Percentiles rank a stretch among this genome's conserved stretches.
Conservation (phyloP, 2,888 invertebrate species). For the Drosophila cyrtoloma region DNA sequence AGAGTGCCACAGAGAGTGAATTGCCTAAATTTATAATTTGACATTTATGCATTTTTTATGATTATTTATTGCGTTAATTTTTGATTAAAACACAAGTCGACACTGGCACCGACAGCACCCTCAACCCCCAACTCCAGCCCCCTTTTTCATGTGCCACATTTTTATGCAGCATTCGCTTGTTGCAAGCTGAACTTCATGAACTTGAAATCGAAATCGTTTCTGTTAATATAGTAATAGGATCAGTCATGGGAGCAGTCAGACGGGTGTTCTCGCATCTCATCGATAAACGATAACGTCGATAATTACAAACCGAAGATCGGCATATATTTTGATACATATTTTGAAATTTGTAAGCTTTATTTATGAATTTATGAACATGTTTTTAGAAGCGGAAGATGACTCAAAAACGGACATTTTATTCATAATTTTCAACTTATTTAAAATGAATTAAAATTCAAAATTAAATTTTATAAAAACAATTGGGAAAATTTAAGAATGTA, state of each 20-base stretch:
- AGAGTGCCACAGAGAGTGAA: constrained; percentile 17
- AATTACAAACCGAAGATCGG: background rate
- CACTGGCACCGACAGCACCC: constrained; percentile 17
- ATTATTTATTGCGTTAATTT: constrained; percentile 70
- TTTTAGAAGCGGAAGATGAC: background rate
- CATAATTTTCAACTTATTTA: background rate
- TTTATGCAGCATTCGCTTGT: constrained; percentile 12
- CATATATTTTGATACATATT: background rate
- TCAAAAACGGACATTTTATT: background rate
- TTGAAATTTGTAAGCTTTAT: no score
- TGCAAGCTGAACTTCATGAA: constrained; percentile 31
- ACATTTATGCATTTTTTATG: constrained; percentile 70
- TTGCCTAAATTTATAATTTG: constrained; percentile 64
- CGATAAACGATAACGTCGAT: background rate
- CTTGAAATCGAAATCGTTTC: constrained; percentile 32
- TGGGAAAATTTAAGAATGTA: background rate
- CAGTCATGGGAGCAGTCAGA: background rate
- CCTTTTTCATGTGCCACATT: constrained; percentile 40
- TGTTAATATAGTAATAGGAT: background rate
- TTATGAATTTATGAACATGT: no score
- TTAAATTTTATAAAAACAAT: background rate
- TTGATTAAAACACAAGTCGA: constrained; percentile 62
- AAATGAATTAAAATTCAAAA: background rate
- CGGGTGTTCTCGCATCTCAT: background rate
- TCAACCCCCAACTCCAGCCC: background rate